A percentile compares a stretch with the other conserved stretches of the same genome.
Evolutionary conservation across 2,888 invertebrate species (phyloP).

Genomic region (Tachina fera): DNA sequence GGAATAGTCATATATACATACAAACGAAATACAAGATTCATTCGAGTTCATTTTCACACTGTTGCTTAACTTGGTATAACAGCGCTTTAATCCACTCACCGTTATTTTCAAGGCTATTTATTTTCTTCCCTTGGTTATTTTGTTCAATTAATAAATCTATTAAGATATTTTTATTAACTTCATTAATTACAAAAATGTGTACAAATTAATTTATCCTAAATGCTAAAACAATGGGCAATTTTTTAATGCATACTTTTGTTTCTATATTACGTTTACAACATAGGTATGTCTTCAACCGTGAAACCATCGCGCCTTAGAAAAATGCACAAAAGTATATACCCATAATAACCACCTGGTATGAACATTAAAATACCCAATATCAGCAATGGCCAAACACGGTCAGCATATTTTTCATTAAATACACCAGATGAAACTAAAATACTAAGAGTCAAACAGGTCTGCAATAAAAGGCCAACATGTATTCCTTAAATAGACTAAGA

Average conservation of each 20-base stretch:
- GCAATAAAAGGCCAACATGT: slow-evolving; percentile 32
- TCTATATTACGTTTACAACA: slow-evolving; percentile 38
- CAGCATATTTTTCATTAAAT: slow-evolving; percentile 92
- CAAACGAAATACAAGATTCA: not conserved
- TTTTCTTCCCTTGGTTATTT: too few species aligned
- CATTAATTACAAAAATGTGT: slow-evolving; percentile 17
- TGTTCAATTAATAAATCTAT: not conserved
- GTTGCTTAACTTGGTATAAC: not conserved
- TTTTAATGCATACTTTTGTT: not conserved
- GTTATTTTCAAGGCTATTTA: not conserved
- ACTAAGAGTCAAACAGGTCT: slow-evolving; percentile 88
- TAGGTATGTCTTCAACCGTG: slow-evolving; percentile 75
- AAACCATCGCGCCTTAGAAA: slow-evolving; percentile 74
- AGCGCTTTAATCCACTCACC: not conserved
- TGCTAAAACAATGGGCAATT: slow-evolving; percentile 36
- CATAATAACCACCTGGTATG: slow-evolving; percentile 95
- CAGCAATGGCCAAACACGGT: slow-evolving; percentile 94
- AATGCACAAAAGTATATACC: slow-evolving; percentile 93
- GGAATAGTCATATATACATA: not conserved
- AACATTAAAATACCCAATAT: slow-evolving; percentile 95
- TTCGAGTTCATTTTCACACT: not conserved
- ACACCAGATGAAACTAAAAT: slow-evolving; percentile 91
- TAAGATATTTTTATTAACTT: not conserved
- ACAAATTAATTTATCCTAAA: slow-evolving; percentile 26
- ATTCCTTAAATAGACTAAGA: not conserved